These are phyloP conservation scores for Ctenochaetus hawaiiensis DNA, from an alignment of 2,797 vertebrate species.

Conservation along the genomic window DNA sequence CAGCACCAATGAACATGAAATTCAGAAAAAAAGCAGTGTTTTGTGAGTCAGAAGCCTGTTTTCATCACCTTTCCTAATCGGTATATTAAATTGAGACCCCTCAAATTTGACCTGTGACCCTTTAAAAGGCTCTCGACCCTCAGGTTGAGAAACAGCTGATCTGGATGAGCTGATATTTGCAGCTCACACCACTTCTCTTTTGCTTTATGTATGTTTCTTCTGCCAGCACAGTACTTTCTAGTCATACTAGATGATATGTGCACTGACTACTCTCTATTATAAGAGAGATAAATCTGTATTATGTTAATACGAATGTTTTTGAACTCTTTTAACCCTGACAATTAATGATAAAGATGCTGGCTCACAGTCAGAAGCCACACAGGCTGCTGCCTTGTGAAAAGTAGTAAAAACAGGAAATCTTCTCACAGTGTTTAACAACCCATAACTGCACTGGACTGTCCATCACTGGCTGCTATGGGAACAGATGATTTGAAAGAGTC, in stretches of 20 bases:
- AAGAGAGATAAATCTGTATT: not conserved
- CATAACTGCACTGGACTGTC: conserved; percentile 29
- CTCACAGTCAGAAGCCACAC: conserved; percentile 33
- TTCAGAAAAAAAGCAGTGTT: not conserved
- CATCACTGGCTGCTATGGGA: conserved; percentile 50
- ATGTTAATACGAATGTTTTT: conserved; percentile 15
- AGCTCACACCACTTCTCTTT: not conserved
- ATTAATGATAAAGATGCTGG: conserved; percentile 17
- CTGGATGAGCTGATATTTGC: not conserved
- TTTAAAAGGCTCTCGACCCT: not conserved
- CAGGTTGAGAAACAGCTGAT: not conserved
- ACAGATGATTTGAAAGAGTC: conserved; percentile 29
- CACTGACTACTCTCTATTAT: not conserved
- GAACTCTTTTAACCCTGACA: not conserved
- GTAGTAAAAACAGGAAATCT: conserved; percentile 34
- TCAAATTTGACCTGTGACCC: not conserved
- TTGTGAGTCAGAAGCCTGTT: not conserved
- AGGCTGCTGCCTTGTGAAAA: conserved; percentile 41
- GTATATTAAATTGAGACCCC: not conserved
- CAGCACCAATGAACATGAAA: not conserved
- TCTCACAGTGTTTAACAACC: conserved; percentile 58
- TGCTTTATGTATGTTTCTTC: not conserved
- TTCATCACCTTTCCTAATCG: not conserved
- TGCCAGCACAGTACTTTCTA: not conserved
- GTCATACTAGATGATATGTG: not conserved